These are phyloP conservation scores for Congeria kusceri DNA, from an alignment of 2,888 invertebrate species.

Conservation along the genomic window DNA sequence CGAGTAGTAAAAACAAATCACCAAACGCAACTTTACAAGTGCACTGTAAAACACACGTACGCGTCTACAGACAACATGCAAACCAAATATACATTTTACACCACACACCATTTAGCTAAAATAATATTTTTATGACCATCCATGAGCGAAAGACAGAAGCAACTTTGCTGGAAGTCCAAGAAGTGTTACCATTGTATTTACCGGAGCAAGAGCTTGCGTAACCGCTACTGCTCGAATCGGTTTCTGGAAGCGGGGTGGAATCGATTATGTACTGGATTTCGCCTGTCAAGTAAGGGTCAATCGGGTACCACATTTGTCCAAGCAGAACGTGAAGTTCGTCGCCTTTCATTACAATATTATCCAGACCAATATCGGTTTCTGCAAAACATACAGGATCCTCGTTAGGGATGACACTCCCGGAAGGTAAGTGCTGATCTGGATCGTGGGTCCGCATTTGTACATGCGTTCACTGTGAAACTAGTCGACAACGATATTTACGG, in stretches of 20 bases:
- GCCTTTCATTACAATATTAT: slow-evolving; percentile 36
- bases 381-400: not conserved
- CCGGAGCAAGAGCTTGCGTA: slow-evolving; percentile 50
- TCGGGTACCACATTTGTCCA: slow-evolving; percentile 57
- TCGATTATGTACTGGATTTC: slow-evolving; percentile 35
- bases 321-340: slow-evolving; percentile 55
- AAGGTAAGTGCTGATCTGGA: too few relatives aligned
- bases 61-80: too few relatives aligned
- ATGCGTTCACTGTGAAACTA: too few relatives aligned
- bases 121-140: too few relatives aligned
- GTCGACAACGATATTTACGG: too few relatives aligned
- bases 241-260: slow-evolving; percentile 22
- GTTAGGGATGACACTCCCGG: too few relatives aligned
- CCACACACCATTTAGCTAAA: too few relatives aligned
- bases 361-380: not conserved
- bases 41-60: too few relatives aligned
- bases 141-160: not conserved
- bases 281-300: slow-evolving; percentile 45
- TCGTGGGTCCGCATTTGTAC: too few relatives aligned
- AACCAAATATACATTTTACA: too few relatives aligned
- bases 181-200: slow-evolving; percentile 21
- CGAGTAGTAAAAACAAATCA: too few relatives aligned
- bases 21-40: too few relatives aligned
- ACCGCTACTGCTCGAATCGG: slow-evolving; percentile 18
- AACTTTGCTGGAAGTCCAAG: slow-evolving; percentile 1